Conservation (phyloP, 2,888 invertebrate species). For the Clistopyga incitator region DNA sequence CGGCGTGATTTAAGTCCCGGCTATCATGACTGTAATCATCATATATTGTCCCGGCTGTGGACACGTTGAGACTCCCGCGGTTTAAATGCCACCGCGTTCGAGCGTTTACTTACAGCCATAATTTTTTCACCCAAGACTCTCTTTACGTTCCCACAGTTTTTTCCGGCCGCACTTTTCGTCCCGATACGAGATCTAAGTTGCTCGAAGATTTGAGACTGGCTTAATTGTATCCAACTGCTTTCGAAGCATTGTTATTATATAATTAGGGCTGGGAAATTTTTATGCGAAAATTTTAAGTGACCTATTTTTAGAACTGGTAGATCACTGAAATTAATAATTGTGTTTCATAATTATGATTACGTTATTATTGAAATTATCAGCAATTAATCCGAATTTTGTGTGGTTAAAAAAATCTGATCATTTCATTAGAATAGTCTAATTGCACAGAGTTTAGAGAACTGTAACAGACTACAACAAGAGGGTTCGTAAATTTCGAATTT, state of each 20-base stretch:
- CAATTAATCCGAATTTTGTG: too few species aligned
- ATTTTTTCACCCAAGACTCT: slow-evolving; percentile 44
- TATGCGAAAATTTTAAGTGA: background rate
- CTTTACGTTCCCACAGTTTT: slow-evolving; percentile 40
- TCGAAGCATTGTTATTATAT: background rate
- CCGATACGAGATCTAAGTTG: background rate
- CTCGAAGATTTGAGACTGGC: background rate
- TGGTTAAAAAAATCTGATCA: too few species aligned
- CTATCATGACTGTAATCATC: slow-evolving; percentile 73
- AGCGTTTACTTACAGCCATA: slow-evolving; percentile 63
- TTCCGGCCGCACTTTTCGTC: background rate
- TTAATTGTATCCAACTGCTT: slow-evolving; percentile 13
- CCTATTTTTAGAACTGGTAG: background rate
- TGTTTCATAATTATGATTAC: background rate
- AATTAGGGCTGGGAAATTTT: background rate
- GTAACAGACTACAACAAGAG: too few species aligned
- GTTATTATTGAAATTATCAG: background rate
- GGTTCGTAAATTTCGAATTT: too few species aligned
- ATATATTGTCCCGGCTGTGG: slow-evolving; percentile 70
- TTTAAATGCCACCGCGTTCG: slow-evolving; percentile 67
- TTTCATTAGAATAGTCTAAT: too few species aligned
- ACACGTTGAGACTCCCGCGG: slow-evolving; percentile 64
- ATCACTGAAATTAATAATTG: background rate
- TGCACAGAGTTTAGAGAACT: too few species aligned
- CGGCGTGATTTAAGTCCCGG: slow-evolving; percentile 69